These are phyloP conservation scores for Nomada ruficornis DNA, from an alignment of 2,888 invertebrate species.

Conservation along the genomic window DNA sequence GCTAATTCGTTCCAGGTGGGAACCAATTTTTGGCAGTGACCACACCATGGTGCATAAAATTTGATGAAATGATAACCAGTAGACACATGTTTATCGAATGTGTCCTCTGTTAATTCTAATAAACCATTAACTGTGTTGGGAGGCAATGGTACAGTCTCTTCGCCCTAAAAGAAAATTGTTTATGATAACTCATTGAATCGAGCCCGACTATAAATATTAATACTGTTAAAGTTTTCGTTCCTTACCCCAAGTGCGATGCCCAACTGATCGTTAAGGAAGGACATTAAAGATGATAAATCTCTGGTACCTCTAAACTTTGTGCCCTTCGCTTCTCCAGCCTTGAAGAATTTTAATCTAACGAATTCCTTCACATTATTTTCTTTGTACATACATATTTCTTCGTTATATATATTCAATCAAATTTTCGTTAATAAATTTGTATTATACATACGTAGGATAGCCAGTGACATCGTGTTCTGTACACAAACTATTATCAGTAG, in stretches of 20 bases:
- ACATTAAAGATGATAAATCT: conserved; percentile 90
- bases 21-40: conserved; percentile 93
- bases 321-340: conserved; percentile 88
- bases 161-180: conserved; percentile 30
- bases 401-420: background rate
- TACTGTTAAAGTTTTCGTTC: background rate
- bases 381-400: background rate
- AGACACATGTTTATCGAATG: conserved; percentile 89
- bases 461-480: conserved; percentile 91
- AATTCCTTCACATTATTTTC: conserved; percentile 18
- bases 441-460: conserved; percentile 85
- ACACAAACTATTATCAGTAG: conserved; percentile 89
- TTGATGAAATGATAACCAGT: conserved; percentile 94
- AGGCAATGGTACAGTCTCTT: conserved; percentile 46
- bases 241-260: conserved; percentile 81
- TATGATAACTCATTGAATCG: background rate
- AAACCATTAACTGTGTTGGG: conserved; percentile 88
- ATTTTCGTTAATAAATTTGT: background rate
- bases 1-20: conserved; percentile 94
- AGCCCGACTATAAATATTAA: background rate
- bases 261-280: conserved; percentile 91
- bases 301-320: conserved; percentile 92
- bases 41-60: conserved; percentile 97
- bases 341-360: conserved; percentile 90
- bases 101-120: conserved; percentile 90